Conservation (phyloP, 92 coral and sea anemone species). For the Chrysogorgia sp. region DNA sequence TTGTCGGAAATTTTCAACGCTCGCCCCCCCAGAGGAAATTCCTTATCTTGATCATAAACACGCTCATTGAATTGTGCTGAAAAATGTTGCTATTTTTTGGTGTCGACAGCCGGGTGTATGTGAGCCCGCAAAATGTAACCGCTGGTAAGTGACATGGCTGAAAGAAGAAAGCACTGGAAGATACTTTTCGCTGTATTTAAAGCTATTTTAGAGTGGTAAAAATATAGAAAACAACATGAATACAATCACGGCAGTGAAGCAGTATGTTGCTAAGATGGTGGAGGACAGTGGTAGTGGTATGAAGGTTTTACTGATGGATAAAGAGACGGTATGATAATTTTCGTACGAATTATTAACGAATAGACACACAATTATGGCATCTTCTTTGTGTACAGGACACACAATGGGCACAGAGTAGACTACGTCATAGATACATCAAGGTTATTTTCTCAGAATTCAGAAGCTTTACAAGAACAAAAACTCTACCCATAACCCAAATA, state of each 20-base stretch:
- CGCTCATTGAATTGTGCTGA: no score
- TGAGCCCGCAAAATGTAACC: constrained; percentile 3
- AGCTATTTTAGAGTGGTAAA: not conserved
- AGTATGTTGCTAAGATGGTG: constrained; percentile 92
- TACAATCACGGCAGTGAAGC: constrained; percentile 94
- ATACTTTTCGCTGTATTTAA: not conserved
- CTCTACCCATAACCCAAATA: no score
- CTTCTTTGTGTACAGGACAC: not conserved
- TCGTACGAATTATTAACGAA: not conserved
- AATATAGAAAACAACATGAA: constrained; percentile 61
- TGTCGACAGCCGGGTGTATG: not conserved
- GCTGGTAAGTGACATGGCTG: not conserved
- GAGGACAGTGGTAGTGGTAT: constrained; percentile 95
- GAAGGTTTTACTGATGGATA: constrained; percentile 97
- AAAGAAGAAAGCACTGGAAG: not conserved
- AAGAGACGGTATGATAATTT: constrained; percentile 95
- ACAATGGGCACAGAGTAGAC: no score
- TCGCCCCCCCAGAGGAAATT: no score
- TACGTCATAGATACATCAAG: no score
- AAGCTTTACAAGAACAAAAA: no score
- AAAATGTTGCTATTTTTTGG: no score
- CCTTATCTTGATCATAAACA: no score
- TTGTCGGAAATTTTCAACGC: no score
- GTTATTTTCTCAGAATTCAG: no score
- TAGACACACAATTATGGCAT: not conserved